Evolutionary conservation across 2,113 vertebrate genomes (phyloP).

Genomic region (Microtus oregoni): DNA sequence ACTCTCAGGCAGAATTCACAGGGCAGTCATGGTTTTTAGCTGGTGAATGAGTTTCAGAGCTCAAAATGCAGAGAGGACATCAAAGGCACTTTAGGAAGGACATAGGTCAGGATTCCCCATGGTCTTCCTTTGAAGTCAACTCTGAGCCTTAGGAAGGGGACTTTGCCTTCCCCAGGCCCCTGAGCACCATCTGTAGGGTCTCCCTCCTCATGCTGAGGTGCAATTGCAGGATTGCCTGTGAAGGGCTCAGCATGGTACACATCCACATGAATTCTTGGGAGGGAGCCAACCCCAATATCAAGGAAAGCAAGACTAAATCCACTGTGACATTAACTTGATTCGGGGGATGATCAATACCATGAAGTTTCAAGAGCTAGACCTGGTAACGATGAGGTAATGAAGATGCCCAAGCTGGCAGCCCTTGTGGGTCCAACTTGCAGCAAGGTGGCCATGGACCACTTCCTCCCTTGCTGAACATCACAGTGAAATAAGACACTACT

Average conservation of each 20-base stretch:
- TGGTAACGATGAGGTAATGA: background rate
- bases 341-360: background rate
- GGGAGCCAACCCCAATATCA: no score
- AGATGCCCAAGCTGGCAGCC: background rate
- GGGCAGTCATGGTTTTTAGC: background rate
- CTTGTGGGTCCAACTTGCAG: background rate
- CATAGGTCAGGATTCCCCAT: no score
- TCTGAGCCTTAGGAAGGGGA: background rate
- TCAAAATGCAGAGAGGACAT: rapidly evolving
- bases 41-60: background rate
- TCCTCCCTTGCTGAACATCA: background rate
- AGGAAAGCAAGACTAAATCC: background rate
- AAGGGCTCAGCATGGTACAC: background rate
- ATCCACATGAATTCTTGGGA: background rate
- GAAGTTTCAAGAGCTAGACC: background rate
- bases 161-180: background rate
- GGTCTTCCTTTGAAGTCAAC: background rate
- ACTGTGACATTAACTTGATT: background rate
- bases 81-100: background rate
- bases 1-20: background rate
- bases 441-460: rapidly evolving
- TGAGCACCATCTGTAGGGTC: background rate
- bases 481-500: background rate
- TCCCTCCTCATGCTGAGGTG: rapidly evolving
- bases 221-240: background rate